phyloP scores from a whole-genome alignment of 2,797 vertebrate species.

The Geranospiza caerulescens region DNA sequence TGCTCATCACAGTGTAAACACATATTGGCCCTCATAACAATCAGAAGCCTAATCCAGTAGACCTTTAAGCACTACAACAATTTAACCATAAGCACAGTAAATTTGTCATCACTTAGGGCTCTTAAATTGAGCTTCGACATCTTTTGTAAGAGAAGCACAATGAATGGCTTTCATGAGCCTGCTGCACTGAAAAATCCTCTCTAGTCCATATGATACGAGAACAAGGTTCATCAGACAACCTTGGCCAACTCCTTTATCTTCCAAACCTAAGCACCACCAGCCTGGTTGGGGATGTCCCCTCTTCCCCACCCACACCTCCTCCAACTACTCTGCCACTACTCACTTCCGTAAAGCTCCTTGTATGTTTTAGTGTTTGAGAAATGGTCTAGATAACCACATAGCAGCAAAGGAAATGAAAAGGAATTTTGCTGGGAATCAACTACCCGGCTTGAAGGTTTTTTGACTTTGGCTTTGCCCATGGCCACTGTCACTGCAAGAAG shows the following conservation, averaged over 20 bases:
- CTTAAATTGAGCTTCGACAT: background rate
- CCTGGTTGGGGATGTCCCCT: background rate
- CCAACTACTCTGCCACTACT: too few species aligned
- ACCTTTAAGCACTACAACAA: background rate
- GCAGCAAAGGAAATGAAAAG: background rate
- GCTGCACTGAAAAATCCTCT: background rate
- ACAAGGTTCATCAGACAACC: background rate
- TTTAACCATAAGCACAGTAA: background rate
- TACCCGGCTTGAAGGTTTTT: background rate
- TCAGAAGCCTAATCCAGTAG: background rate
- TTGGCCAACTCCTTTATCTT: background rate
- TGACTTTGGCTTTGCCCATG: background rate
- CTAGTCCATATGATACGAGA: fast-evolving
- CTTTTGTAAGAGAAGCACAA: background rate
- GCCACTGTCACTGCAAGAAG: background rate
- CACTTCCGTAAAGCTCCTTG: fast-evolving
- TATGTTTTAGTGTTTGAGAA: background rate
- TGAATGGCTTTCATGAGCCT: background rate
- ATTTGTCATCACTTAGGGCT: background rate
- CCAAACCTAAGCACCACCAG: background rate
- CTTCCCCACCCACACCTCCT: background rate
- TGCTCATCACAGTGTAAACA: background rate
- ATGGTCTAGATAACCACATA: background rate
- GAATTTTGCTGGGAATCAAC: background rate
- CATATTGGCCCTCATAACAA: background rate